Percentiles rank a stretch among this genome's conserved stretches.
phyloP scores from a whole-genome alignment of 2,888 invertebrate species.

The Polydrusus tereticollis region DNA sequence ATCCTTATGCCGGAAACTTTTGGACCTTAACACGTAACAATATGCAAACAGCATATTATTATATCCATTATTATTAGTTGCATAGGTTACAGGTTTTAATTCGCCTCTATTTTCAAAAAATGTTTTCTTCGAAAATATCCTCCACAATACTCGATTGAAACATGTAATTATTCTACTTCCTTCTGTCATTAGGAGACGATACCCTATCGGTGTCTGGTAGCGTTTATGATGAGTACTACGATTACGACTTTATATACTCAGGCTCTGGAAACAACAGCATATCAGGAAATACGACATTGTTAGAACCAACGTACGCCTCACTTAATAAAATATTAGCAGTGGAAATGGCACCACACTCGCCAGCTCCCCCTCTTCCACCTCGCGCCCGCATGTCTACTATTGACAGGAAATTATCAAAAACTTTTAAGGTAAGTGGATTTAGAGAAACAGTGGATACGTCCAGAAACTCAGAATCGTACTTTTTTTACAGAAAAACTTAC shows the following conservation, averaged over 20 bases:
- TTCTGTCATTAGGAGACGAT: slow-evolving; percentile 64
- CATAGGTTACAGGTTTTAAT: no score
- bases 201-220: slow-evolving; percentile 73
- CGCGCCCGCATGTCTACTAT: slow-evolving; percentile 70
- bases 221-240: slow-evolving; percentile 82
- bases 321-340: slow-evolving; percentile 71
- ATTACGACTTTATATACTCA: slow-evolving; percentile 81
- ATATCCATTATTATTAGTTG: no score
- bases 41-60: no score
- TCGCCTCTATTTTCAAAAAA: background rate
- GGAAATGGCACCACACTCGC: slow-evolving; percentile 66
- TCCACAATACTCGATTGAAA: background rate
- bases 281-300: slow-evolving; percentile 59
- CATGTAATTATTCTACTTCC: background rate
- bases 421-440: slow-evolving; percentile 51
- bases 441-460: no score
- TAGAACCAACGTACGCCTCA: slow-evolving; percentile 79
- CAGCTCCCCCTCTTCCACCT: slow-evolving; percentile 74
- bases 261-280: slow-evolving; percentile 73
- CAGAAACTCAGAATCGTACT: no score
- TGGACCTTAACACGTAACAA: no score
- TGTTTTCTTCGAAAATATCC: no score
- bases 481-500: slow-evolving; percentile 63
- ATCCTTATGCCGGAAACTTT: no score
- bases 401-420: slow-evolving; percentile 64